Evolutionary conservation across 2,888 invertebrate genomes (phyloP).

Genomic region (Athalia cordata): DNA sequence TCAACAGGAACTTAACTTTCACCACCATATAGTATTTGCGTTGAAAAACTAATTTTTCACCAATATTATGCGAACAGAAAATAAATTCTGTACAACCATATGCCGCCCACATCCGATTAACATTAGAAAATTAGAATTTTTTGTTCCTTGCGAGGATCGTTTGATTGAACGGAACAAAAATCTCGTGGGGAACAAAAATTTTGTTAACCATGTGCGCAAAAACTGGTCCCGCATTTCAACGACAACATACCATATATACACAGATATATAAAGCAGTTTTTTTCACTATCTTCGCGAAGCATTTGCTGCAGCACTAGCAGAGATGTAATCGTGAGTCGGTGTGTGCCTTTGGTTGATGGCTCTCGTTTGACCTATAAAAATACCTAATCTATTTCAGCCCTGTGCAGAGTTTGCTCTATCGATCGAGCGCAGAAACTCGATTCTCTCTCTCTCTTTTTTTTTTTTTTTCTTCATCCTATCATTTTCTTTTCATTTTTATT

Average conservation of each 20-base stretch:
- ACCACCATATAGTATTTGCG: too few relatives aligned
- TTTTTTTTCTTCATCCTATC: background rate
- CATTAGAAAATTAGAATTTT: too few relatives aligned
- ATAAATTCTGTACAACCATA: too few relatives aligned
- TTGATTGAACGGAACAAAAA: too few relatives aligned
- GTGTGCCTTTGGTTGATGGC: slow-evolving; percentile 33
- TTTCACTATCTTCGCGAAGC: slow-evolving; percentile 21
- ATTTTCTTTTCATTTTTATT: too few relatives aligned
- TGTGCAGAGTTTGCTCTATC: slow-evolving; percentile 22
- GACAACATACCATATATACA: background rate
- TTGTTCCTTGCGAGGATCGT: too few relatives aligned
- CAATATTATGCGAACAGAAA: too few relatives aligned
- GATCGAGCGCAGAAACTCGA: slow-evolving; percentile 29
- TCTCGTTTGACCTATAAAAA: slow-evolving; percentile 43
- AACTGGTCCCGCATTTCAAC: background rate
- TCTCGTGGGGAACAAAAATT: too few relatives aligned
- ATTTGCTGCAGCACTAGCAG: background rate
- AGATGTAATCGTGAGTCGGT: slow-evolving; percentile 20
- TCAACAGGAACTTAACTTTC: too few relatives aligned
- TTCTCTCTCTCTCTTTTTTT: slow-evolving; percentile 1
- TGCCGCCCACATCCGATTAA: too few relatives aligned
- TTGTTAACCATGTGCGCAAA: too few relatives aligned
- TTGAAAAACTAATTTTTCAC: too few relatives aligned
- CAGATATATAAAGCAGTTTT: background rate
- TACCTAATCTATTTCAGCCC: slow-evolving; percentile 31